phyloP scores from a whole-genome alignment of 2,113 vertebrate species.

The Pachycephala philippinensis region DNA sequence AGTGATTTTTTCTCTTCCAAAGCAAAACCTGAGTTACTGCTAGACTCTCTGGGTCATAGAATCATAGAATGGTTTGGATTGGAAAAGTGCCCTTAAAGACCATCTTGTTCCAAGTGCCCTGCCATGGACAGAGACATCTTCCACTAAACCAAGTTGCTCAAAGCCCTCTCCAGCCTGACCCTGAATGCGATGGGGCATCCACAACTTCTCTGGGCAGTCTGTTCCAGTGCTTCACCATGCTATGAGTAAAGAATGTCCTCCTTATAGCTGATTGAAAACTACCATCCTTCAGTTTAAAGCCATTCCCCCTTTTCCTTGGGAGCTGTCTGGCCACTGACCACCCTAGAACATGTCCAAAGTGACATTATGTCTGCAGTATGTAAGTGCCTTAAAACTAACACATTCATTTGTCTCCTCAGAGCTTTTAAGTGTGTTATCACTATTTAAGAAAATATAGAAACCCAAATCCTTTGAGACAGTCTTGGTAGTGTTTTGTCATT shows the following conservation, averaged over 20 bases:
- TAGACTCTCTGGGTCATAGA: background rate
- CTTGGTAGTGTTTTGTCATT: background rate
- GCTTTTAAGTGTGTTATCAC: background rate
- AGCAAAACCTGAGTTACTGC: background rate
- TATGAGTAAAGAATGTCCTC: background rate
- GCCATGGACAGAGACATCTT: no score
- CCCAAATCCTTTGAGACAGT: background rate
- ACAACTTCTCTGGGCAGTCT: background rate
- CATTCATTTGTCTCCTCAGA: background rate
- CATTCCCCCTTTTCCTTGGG: background rate
- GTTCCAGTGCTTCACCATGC: background rate
- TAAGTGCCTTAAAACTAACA: background rate
- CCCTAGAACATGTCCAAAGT: background rate
- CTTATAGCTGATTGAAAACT: background rate
- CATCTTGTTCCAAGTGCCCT: background rate
- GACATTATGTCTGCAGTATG: background rate
- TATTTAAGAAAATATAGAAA: background rate
- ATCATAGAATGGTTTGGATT: background rate
- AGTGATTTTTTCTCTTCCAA: background rate
- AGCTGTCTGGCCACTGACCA: background rate
- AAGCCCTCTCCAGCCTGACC: background rate
- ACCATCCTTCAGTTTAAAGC: background rate
- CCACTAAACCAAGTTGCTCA: background rate
- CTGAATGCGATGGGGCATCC: background rate
- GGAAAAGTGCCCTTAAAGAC: background rate